phyloP scores from a whole-genome alignment of 2,113 vertebrate genomes.

The Dicentrarchus labrax region DNA sequence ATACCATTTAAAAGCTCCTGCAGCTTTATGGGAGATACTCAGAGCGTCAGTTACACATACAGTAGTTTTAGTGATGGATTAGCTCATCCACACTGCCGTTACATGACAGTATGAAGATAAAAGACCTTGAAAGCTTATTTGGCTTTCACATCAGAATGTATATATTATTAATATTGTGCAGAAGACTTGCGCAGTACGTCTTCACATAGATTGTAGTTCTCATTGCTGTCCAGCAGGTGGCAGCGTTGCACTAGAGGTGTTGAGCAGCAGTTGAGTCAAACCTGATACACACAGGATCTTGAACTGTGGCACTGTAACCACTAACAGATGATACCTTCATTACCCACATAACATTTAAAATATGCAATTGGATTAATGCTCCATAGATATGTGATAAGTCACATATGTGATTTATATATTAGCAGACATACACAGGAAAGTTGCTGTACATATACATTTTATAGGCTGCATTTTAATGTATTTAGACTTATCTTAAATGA shows the following conservation, averaged over 20 bases:
- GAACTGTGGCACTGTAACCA: neutral
- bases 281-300: neutral
- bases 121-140: neutral
- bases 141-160: neutral
- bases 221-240: conserved; percentile 44
- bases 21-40: neutral
- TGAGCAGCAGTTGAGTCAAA: too few relatives aligned
- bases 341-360: neutral
- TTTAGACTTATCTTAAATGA: neutral
- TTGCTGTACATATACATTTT: neutral
- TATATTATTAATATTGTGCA: neutral
- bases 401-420: neutral
- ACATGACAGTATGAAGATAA: neutral
- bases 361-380: neutral
- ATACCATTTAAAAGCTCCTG: neutral
- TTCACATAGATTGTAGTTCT: neutral
- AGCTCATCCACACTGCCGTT: neutral
- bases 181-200: neutral
- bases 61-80: neutral
- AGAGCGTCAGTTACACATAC: neutral
- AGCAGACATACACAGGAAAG: neutral
- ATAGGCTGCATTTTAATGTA: neutral
- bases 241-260: neutral
- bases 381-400: neutral
- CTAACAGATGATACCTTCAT: neutral